Evolutionary conservation across 2,888 invertebrate genomes (phyloP), one percentile per base, ranked within the genome.

Genomic region (Philereme vetulata): DNA sequence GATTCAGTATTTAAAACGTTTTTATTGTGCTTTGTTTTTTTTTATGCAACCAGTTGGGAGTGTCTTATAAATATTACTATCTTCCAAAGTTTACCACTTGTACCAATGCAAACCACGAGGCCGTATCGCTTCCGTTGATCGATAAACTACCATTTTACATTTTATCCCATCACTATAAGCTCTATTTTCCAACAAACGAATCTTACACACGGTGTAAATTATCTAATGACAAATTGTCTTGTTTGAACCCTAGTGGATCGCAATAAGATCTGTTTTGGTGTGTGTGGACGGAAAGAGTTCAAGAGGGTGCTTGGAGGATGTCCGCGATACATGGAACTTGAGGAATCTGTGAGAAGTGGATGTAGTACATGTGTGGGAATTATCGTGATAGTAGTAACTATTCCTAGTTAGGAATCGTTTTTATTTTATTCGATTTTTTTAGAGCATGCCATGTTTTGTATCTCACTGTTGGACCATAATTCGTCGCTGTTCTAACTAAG

Each of bases 291-390:
- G 74, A 85, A 85, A 85, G 84, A 86, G 85, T 86, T 85, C 84
- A 86, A 80, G 84, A 78, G 72, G 78, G 78, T 80, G 76, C 75
- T 75, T 74, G 60, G 72, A 84, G 85, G 86, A 86, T 82, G 81
- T 86, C 84, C 84, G 83, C 67, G 58, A 67, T 55, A 50, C 66
- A 62, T 65, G 68, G 72, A 72, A 70, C 56, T 66, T 11, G 46
- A 53, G 52, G 60, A 49, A 56, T 56, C 40, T 61, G 34, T 47
- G 44, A 54, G 53, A 59, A 53, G 45, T 54, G 54, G 46, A 59
- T 45, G 50, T 38, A n/a, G 42, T 42, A 4, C 10, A 0, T 60
- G 48, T 56, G 51, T 52, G 49, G 42, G 45, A 56, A 44, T 32
- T 45, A 38, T 45, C 11, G 11, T 21, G 21, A 21, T 21, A n/a